Evolutionary conservation across 2,113 vertebrate genomes (phyloP), one percentile per base, ranked within the genome.

Genomic region (Catharus bicknelli): DNA sequence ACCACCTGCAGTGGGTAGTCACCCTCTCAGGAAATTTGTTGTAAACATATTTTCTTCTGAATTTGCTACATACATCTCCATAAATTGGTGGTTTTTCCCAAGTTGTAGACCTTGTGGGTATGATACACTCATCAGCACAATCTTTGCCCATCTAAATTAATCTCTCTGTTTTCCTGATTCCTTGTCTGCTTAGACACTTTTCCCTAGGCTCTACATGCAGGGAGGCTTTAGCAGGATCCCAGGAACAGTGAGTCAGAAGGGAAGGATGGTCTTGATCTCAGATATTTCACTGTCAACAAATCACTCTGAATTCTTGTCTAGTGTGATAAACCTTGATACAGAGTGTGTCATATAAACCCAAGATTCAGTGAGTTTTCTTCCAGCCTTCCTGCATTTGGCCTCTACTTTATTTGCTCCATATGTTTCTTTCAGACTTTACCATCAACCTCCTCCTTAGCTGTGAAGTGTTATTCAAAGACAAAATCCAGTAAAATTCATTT

Each of bases 401-500:
- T 79, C n/a, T 79, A 16, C 42, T 88, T 90, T 88, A 51, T 73
- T 94, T 91, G 73, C 34, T 88, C n/a, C 50, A 59, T 36, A 16
- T 74, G 29, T 7, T 88, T 26, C 72, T 85, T 54, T 40, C 42
- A 84, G 29, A 17, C 38, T 76, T 86, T 73, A 38, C 40, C 47
- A 55, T 57, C 51, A 80, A 0, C 38, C n/a, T 83, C 30, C 19
- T 75, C 48, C 20, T 57, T 82, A 48, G 19, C 64, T 84, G 73
- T 70, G 42, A 14, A 84, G 45, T 75, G 4, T 25, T 83, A 68
- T 61, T 78, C 58, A 86, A 92, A 94, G 62, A 63, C 36, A 78
- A 89, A 91, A 83, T 80, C 54, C 45, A 80, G 32, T 66, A 62
- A 90, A 93, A 92, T 57, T 17, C 45, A 40, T 85, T 83, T 83